Conservation (phyloP, 2,888 invertebrate species). For the Eutolmus rufibarbis region DNA sequence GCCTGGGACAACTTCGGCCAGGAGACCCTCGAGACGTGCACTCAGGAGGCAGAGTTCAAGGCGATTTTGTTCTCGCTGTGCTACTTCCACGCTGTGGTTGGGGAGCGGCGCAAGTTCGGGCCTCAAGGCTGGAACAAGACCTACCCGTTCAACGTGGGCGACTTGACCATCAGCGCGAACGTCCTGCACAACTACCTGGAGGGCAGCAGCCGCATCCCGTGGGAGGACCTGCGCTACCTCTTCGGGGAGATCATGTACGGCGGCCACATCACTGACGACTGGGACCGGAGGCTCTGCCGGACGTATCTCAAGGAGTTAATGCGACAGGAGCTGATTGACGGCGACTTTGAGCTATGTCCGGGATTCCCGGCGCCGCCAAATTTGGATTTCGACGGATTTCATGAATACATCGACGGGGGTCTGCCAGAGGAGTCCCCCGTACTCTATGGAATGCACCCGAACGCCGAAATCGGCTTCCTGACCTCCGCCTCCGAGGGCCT, state of each 20-base stretch:
- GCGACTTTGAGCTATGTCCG: constrained; percentile 82
- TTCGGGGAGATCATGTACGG: constrained; percentile 99
- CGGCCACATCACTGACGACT: constrained; percentile 96
- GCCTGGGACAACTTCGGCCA: constrained; percentile 91
- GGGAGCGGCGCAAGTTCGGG: constrained; percentile 92
- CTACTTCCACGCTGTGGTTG: constrained; percentile 95
- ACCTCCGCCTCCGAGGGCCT: constrained; percentile 85
- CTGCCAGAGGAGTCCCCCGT: constrained; percentile 89
- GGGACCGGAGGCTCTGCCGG: constrained; percentile 89
- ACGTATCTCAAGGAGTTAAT: constrained; percentile 87
- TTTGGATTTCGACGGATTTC: constrained; percentile 86
- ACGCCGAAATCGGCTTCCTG: constrained; percentile 93
- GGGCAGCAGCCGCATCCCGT: constrained; percentile 86
- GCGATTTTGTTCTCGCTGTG: constrained; percentile 88
- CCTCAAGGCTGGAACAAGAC: constrained; percentile 91
- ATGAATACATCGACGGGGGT: constrained; percentile 84
- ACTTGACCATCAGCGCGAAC: constrained; percentile 89
- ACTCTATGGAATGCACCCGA: constrained; percentile 91
- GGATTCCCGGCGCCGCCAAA: constrained; percentile 90
- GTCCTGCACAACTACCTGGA: constrained; percentile 93
- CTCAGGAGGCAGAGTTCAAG: constrained; percentile 93
- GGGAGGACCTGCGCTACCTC: constrained; percentile 93
- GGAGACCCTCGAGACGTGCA: constrained; percentile 89
- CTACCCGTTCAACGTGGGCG: constrained; percentile 84
- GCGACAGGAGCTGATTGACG: constrained; percentile 86